These are phyloP conservation scores for Dryomyza anilis DNA, from an alignment of 2,888 invertebrate genomes.

Conservation along the genomic window DNA sequence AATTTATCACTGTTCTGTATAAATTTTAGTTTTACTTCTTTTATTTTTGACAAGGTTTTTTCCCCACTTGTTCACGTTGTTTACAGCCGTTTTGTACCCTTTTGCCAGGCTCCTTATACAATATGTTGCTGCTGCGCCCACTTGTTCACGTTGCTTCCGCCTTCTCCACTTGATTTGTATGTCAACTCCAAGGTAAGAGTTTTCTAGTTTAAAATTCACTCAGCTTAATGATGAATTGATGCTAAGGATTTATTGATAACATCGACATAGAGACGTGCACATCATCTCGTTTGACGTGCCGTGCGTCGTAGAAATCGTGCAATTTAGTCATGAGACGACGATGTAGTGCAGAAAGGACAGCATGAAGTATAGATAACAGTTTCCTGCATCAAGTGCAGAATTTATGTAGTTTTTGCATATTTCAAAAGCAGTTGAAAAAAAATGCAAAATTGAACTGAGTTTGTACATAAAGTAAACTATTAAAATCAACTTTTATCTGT, in stretches of 20 bases:
- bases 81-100: no score
- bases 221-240: slow-evolving; percentile 20
- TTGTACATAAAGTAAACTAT: neutral
- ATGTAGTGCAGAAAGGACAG: neutral
- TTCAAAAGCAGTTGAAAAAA: neutral
- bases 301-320: neutral
- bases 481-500: neutral
- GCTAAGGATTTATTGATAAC: slow-evolving; percentile 13
- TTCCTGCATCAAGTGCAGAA: neutral
- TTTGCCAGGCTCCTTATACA: no score
- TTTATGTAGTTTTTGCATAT: neutral
- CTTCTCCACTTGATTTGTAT: slow-evolving; percentile 10
- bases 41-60: neutral
- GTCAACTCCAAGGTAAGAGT: slow-evolving; percentile 6
- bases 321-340: neutral
- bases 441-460: neutral
- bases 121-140: no score
- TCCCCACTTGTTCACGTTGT: no score
- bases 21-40: neutral
- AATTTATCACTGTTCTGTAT: neutral
- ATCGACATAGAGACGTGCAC: neutral
- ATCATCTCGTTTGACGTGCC: neutral
- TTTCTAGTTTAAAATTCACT: slow-evolving; percentile 6
- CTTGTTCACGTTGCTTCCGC: no score
- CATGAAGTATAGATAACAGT: neutral